Evolutionary conservation across 2,888 invertebrate genomes (phyloP).

Genomic region (Caenorhabditis sp.): DNA sequence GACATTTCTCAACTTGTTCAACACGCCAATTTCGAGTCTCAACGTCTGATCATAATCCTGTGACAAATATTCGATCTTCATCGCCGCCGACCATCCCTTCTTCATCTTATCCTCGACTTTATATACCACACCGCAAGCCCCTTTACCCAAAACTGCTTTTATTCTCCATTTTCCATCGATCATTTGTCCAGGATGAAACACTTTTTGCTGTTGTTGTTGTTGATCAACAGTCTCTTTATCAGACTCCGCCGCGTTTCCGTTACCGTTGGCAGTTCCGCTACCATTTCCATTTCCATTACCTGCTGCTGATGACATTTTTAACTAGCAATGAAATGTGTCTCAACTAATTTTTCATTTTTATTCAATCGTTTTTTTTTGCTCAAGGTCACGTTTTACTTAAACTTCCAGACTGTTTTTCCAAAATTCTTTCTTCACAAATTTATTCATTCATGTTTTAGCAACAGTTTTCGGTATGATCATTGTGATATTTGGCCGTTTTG

Average conservation of each 20-base stretch:
- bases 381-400: too few species aligned
- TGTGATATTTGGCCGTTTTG: constrained; percentile 9
- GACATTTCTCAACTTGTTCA: constrained; percentile 20
- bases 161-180: constrained; percentile 34
- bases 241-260: background rate
- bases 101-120: constrained; percentile 32
- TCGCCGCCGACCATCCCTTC: constrained; percentile 35
- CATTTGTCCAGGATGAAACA: constrained; percentile 9
- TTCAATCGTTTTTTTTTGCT: background rate
- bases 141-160: constrained; percentile 30
- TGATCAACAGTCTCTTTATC: background rate
- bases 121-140: constrained; percentile 38
- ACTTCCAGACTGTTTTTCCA: too few species aligned
- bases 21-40: constrained; percentile 31
- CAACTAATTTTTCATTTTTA: too few species aligned
- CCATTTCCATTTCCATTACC: too few species aligned
- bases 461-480: constrained; percentile 5
- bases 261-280: background rate
- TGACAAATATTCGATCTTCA: constrained; percentile 35
- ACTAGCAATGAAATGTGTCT: too few species aligned
- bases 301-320: too few species aligned
- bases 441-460: too few species aligned
- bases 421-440: too few species aligned
- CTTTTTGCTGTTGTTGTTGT: background rate
- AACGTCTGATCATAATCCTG: constrained; percentile 34